phyloP scores from a whole-genome alignment of 2,113 vertebrate species.

The Oreochromis aureus region DNA sequence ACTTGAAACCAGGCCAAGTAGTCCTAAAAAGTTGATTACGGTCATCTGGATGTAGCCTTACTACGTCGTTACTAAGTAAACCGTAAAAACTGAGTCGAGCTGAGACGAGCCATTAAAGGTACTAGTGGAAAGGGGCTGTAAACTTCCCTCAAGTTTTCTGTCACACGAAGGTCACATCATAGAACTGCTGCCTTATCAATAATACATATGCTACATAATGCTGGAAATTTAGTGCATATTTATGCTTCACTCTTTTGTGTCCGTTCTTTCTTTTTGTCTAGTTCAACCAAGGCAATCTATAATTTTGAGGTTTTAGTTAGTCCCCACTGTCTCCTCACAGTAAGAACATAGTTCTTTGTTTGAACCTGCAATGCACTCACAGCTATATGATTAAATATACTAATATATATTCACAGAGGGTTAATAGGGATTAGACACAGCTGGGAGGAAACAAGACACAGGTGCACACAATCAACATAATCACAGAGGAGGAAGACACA shows the following conservation, averaged over 20 bases:
- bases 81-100: fast-evolving
- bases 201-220: background rate
- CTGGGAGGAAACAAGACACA: background rate
- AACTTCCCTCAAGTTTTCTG: background rate
- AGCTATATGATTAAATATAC: background rate
- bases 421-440: fast-evolving
- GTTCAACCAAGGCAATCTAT: background rate
- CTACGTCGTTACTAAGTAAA: background rate
- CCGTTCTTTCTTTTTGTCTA: background rate
- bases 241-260: background rate
- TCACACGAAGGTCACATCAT: fast-evolving
- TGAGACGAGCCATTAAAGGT: background rate
- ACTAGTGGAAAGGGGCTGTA: background rate
- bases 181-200: background rate
- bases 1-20: background rate
- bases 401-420: background rate
- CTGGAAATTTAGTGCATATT: background rate
- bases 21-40: background rate
- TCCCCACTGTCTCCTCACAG: background rate
- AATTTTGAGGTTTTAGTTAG: background rate
- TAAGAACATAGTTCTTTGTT: background rate
- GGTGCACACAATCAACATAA: background rate
- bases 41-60: background rate
- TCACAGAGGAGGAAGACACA: fast-evolving
- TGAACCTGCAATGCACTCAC: background rate